Evolutionary conservation across 64 coral and sea anemone species (phyloP).

Genomic region (Montipora cactus): DNA sequence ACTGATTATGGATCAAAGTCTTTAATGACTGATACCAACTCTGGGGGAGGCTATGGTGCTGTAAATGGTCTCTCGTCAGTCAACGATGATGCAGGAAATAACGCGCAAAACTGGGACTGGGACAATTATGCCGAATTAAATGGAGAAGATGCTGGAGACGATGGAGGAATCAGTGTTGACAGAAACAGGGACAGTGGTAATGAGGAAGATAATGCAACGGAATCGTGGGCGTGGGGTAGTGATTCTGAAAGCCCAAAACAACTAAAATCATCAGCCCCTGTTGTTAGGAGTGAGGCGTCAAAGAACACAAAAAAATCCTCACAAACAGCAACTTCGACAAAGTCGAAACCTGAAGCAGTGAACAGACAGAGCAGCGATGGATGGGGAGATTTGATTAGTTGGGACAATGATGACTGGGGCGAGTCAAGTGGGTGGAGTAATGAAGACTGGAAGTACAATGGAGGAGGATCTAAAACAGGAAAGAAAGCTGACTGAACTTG

Average conservation of each 20-base stretch:
- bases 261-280: not conserved
- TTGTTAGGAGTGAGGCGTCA: not conserved
- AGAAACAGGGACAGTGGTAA: not conserved
- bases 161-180: not conserved
- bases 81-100: not conserved
- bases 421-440: slow-evolving; percentile 85
- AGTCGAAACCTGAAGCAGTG: slow-evolving; percentile 51
- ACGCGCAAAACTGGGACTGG: slow-evolving; percentile 30
- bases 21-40: slow-evolving; percentile 35
- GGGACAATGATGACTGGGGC: slow-evolving; percentile 87
- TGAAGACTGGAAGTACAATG: slow-evolving; percentile 75
- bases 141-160: slow-evolving; percentile 1
- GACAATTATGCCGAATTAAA: slow-evolving; percentile 30
- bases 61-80: slow-evolving; percentile 54
- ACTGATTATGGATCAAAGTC: slow-evolving; percentile 56
- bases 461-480: slow-evolving; percentile 33
- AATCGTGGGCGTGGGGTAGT: slow-evolving; percentile 77
- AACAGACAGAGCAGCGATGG: slow-evolving; percentile 44
- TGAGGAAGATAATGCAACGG: slow-evolving; percentile 8
- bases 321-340: not conserved
- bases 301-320: not conserved
- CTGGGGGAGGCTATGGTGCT: slow-evolving; percentile 75
- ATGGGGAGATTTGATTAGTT: slow-evolving; percentile 69
- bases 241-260: slow-evolving; percentile 8
- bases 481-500: slow-evolving; percentile 85